Evolutionary conservation across 1,140 invertebrate species (phyloP), one percentile per base, ranked within the genome.

Genomic region (Physella acuta): DNA sequence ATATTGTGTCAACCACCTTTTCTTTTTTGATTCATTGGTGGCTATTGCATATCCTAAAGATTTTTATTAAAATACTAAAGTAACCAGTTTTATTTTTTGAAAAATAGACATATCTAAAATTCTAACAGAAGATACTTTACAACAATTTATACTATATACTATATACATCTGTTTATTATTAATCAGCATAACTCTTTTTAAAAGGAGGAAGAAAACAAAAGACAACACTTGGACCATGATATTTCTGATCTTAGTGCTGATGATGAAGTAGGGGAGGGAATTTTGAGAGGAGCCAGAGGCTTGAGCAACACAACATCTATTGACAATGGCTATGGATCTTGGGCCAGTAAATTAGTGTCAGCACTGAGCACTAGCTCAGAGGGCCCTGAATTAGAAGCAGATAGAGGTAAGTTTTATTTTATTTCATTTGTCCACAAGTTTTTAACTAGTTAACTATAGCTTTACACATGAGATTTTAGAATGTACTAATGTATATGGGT

Each of bases 321-420:
- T 36, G 66, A 68, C 66, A 68, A 68, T 33, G 66, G 66, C 28
- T 68, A 68, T 34, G 37, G 55, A 33, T 68, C 66, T 26, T 68
- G 66, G 66, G 36, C 66, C 26, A 68, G 66, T 34, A 58, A 60
- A 51, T 28, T 68, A 3, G 30, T 68, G 1, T 34, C 34, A 17
- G n/a, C 20, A 3, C 37, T 26, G 8, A 68, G 66, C 37, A 68
- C 66, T 14, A 68, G 66, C 36, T 68, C 66, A 5, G 66, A 68
- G 2, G 56, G 66, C 5, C 30, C 20, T 36, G 52, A 14, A 1
- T 11, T 53, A 26, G 60, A 63, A 5, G 3, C 26, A 26, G 60
- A 63, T 31, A 64, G 30, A 51, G 44, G 62, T 64, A 39, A 14
- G 59, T 20, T 3, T 39, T n/a, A 37, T 31, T n/a, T 63, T 63